Base-by-base conservation (phyloP, 2,113 vertebrate genomes). In the Urocolius indicus region DNA sequence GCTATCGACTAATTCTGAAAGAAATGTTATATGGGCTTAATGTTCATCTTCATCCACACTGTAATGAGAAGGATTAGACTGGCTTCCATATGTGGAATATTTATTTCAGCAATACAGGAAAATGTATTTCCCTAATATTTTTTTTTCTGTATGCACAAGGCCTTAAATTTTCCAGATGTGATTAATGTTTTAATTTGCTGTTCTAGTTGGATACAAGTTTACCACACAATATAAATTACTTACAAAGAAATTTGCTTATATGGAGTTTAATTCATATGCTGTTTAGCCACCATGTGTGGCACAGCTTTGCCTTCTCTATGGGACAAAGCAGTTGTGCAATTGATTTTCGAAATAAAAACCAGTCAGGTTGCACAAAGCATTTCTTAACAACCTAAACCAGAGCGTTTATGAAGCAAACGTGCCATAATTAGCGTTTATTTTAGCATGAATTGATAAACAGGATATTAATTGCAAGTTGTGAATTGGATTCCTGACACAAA, bases 111-210 rank as follows among this genome's bases (percentile, higher is more conserved):
- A 98, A 98, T 98, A 98, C 98, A 97, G 96, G 97, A 98, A 98
- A 98, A 98, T 97, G 97, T 98, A 98, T 98, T 98, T 98, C 97
- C 97, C 97, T 98, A 98, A 98, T 98, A 98, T 98, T 98, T 97
- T 71, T 98, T 71, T 98, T 98, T 96, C 98, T 97, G 97, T 97
- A 98, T 98, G 97, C 98, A 98, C 95, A 94, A 94, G 88, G 94
- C 81, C 95, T 97, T 98, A 98, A 98, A 98, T 98, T 98, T 98
- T 98, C 97, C 97, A 98, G 97, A 98, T 97, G 97, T 98, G 98
- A 98, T 98, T 98, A 98, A 98, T 98, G 98, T 97, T 98, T 98
- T 98, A 98, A 98, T 98, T 98, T 98, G 98, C 98, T 97, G 94
- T 97, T 98, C 98, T 98, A 96, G 96, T 98, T 98, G 98, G 98